Base-by-base conservation (phyloP, 1,140 invertebrate genomes). In the Caenorhabditis tropicalis region DNA sequence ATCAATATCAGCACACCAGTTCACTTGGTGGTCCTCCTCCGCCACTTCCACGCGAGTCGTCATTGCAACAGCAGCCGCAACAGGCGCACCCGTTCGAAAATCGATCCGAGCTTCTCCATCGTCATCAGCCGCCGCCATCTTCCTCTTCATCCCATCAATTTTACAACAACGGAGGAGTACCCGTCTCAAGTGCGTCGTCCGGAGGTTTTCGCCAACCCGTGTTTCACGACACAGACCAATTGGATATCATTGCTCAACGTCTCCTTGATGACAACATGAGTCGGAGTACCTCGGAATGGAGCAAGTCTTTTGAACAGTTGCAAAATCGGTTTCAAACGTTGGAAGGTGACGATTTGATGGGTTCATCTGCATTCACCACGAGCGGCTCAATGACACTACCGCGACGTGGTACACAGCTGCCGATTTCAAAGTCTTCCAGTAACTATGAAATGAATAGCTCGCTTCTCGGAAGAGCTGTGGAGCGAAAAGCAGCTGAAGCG, bases 401-500 rank as follows among this genome's bases (percentile, higher is more conserved):
- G 24, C 65, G 85, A 9, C 80, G 43, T 19, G 46, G 86, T 21
- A 51, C 46, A 21, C 79, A 74, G 39, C 51, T 79, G 24, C 39
- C 70, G 21, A 53, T 84, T 51, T 82, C 86, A 24, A 87, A 87
- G 48, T 88, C 87, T 36, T 82, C 86, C 1, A 87, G 86, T 81
- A 87, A 87, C 33, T 86, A 81, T 33, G 85, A 87, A 53, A 60
- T 83, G 21, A 60, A 82, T 79, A 79, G 85, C 39, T 86, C 85
- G n/a, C 86, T 87, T 43, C 82, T 87, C 7, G 85, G 81, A 33
- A 49, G 65, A 79, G 86, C 86, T 16, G 86, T 87, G 19, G 60
- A 81, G 27, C 79, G 81, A 51, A n/a, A 82, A 43, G 86, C 86
- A 29, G 49, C 56, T 39, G 86, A 87, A 48, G 85, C 86, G 7